These are phyloP conservation scores for Stercorarius parasiticus DNA, from an alignment of 2,113 vertebrate genomes.

Conservation along the genomic window DNA sequence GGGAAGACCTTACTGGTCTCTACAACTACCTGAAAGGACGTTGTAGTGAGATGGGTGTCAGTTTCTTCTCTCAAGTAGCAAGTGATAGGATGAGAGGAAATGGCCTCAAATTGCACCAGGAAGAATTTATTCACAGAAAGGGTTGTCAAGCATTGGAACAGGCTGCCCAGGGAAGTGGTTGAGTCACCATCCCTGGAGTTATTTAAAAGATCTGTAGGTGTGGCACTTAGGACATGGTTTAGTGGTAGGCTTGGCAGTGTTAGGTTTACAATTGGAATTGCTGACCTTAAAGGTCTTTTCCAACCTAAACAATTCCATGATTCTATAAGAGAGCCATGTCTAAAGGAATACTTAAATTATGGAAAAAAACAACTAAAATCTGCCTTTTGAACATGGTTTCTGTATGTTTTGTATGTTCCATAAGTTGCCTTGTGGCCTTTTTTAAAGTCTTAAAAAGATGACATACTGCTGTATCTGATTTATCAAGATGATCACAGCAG, in stretches of 20 bases:
- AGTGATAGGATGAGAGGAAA: too few species aligned
- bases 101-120: too few species aligned
- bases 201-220: too few species aligned
- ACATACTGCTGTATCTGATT: neutral
- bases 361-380: neutral
- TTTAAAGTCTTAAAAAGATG: neutral
- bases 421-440: neutral
- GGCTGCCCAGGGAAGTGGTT: too few species aligned
- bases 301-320: neutral
- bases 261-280: neutral
- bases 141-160: too few species aligned
- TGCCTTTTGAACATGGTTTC: neutral
- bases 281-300: neutral
- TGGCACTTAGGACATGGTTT: too few species aligned
- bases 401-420: accelerated
- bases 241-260: neutral
- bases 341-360: neutral
- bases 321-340: neutral
- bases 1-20: too few species aligned
- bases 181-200: too few species aligned
- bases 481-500: neutral
- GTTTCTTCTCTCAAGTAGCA: too few species aligned
- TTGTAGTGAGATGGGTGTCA: too few species aligned
- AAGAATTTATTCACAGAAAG: too few species aligned
- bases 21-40: too few species aligned